phyloP scores from a whole-genome alignment of 2,113 vertebrate genomes.

The Hippopotamus amphibius region DNA sequence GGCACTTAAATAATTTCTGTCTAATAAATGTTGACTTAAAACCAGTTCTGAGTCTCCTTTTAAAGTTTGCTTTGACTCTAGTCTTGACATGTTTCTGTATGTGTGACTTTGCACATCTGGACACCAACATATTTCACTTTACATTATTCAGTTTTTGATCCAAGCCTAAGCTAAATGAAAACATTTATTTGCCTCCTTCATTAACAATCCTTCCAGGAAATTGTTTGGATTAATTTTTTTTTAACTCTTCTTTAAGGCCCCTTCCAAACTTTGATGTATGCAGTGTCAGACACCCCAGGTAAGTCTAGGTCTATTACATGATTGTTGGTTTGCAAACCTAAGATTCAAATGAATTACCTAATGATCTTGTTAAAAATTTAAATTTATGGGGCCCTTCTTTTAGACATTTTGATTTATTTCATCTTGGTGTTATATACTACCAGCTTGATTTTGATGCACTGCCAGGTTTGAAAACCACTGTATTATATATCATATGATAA shows the following conservation, averaged over 20 bases:
- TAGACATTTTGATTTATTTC: not conserved
- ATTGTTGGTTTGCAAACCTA: not conserved
- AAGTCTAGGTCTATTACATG: not conserved
- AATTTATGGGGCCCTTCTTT: not conserved
- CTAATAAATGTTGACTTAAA: not conserved
- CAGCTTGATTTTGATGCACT: not conserved
- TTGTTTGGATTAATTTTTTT: not conserved
- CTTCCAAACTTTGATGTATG: not conserved
- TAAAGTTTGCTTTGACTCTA: not conserved
- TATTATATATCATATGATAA: not conserved
- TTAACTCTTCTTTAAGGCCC: not conserved
- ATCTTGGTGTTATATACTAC: not conserved
- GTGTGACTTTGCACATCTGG: not conserved
- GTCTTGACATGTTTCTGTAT: not conserved
- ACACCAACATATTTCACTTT: slow-evolving; percentile 31
- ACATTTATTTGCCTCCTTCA: slow-evolving; percentile 33
- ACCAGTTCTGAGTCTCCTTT: not conserved
- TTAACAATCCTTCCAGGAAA: not conserved
- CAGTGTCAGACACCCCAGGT: not conserved
- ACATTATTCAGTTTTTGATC: not conserved
- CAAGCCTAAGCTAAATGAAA: not conserved
- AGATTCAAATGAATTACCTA: not conserved
- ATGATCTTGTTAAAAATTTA: not conserved
- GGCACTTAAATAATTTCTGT: slow-evolving; percentile 1
- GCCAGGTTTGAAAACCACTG: not conserved